Evolutionary conservation across 2,797 vertebrate genomes (phyloP), one percentile per base, ranked within the genome.

Genomic region (Gadopsis bispinosus): DNA sequence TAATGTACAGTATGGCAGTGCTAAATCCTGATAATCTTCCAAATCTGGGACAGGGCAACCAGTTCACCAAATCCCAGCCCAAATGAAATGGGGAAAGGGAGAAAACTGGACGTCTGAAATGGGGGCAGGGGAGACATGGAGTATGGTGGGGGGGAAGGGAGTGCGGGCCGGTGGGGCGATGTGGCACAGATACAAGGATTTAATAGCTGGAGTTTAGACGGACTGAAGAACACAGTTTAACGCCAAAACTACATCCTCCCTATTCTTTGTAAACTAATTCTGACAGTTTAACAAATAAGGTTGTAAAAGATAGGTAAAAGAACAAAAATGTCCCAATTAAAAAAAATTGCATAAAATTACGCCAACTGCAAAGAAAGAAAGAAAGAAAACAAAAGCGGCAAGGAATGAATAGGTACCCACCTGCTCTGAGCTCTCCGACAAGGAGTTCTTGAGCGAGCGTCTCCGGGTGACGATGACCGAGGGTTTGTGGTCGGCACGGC

Each of bases 381-480:
- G 3, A 43, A 35, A 11, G 1, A 0, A 14, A 19, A 17, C 0
- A 31, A 53, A 20, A 45, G 43, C 7, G 59, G n/a, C 2, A 26
- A 29, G 0, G 29, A 10, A 12, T 9, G 0, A 7, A 19, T 0
- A 2, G 50, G 53, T 4, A 69, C 93, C 19, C 88, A 99, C 98
- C 97, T 98, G 97, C 73, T 95, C 93, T 0, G 95, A 85, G 73
- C 91, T 93, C 58, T 98, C 98, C 0, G 95, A 86, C 64, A 95
- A 87, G 0, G 96, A 95, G 84, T 94, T 96, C 59, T 97, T 95
- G 63, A 96, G 96, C 0, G 97, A 98, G 80, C 97, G 95, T 20
- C 97, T 95, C 12, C 97, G 95, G 1, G 96, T 98, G 81, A 99
- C 98, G 1, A 99, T 99, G 84, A 99, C 97, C 0, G 98, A 98